Evolutionary conservation across 2,888 invertebrate genomes (phyloP), one percentile per base, ranked within the genome.

Genomic region (Hoplodrina ambigua): DNA sequence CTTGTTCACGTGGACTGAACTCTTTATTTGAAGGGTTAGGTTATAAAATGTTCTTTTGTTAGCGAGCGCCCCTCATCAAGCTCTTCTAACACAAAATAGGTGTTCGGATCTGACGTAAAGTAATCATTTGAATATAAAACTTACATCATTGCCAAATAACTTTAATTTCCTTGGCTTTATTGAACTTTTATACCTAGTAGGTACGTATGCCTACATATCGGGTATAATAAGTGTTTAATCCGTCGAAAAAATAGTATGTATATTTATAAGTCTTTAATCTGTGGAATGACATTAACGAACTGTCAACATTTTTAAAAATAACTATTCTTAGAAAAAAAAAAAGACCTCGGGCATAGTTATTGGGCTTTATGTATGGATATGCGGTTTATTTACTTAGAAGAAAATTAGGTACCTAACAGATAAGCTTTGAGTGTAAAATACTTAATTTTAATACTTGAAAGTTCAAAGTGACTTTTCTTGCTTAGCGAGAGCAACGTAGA

Each of bases 1-100:
- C 81, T 81, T 75, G 74, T 81, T 84, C 74, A 83, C 76, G 70
- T 82, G 64, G 75, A 72, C 79, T 74, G 67, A 25, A 52, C 44
- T 52, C 54, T 72, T 78, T 72, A 70, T 76, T 78, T 37, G n/a
- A 69, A 46, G 74, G 75, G 62, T 50, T 72, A 4, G 19, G 53
- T 44, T 67, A 15, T n/a, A 44, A 46, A 46, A 20, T 44, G 11
- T 56, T 56, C n/a, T 44, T 6, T 25, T n/a, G 20, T 4, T 44
- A 20, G n/a, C 25, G 41, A 17, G 46, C 41, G 15, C 17, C 59
- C 63, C 1, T 56, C 13, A 25, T 37, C 41, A 44, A 2, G 4
- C 6, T 19, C 4, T 33, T 44, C 6, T 20, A 19, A 8, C 8
- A 19, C n/a, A 30, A 17, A n/a, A 70, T 56, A 15, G 15, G 15